These are phyloP conservation scores for Pseudanteris insignis DNA, from an alignment of 2,888 invertebrate species.

Conservation along the genomic window DNA sequence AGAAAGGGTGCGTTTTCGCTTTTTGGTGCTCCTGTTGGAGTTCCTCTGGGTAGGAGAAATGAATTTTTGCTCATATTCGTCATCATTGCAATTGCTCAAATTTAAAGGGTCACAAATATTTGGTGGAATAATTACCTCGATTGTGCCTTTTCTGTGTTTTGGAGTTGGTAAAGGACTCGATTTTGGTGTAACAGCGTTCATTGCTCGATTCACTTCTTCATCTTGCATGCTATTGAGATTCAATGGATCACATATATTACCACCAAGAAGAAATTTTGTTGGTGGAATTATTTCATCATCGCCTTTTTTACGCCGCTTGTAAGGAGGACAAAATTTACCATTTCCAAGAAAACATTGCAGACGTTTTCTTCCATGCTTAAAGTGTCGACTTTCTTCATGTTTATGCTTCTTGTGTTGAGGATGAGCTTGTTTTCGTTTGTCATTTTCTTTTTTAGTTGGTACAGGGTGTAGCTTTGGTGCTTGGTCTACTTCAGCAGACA, in stretches of 20 bases:
- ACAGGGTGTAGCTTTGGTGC: constrained; percentile 59
- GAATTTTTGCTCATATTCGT: constrained; percentile 82
- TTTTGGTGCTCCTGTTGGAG: constrained; percentile 72
- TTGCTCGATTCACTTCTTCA: constrained; percentile 79
- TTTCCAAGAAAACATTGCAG: constrained; percentile 74
- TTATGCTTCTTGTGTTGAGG: constrained; percentile 62
- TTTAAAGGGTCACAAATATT: constrained; percentile 93
- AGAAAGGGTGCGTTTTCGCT: constrained; percentile 71
- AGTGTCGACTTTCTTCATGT: constrained; percentile 62
- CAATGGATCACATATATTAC: constrained; percentile 93
- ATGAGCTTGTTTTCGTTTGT: constrained; percentile 56
- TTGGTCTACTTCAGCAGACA: constrained; percentile 67
- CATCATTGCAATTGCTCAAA: constrained; percentile 76
- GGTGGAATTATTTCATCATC: constrained; percentile 80
- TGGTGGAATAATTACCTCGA: constrained; percentile 91
- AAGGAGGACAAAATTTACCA: constrained; percentile 79
- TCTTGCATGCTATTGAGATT: constrained; percentile 92
- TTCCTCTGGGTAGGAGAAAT: constrained; percentile 75
- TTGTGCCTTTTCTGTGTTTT: constrained; percentile 79
- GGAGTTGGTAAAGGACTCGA: constrained; percentile 90
- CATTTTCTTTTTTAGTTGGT: constrained; percentile 58
- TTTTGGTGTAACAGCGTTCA: constrained; percentile 91
- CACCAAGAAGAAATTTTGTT: constrained; percentile 92
- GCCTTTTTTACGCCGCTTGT: constrained; percentile 79
- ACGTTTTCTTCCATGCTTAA: constrained; percentile 71